Base-by-base conservation (phyloP, 2,797 vertebrate species). In the Spea hammondii region DNA sequence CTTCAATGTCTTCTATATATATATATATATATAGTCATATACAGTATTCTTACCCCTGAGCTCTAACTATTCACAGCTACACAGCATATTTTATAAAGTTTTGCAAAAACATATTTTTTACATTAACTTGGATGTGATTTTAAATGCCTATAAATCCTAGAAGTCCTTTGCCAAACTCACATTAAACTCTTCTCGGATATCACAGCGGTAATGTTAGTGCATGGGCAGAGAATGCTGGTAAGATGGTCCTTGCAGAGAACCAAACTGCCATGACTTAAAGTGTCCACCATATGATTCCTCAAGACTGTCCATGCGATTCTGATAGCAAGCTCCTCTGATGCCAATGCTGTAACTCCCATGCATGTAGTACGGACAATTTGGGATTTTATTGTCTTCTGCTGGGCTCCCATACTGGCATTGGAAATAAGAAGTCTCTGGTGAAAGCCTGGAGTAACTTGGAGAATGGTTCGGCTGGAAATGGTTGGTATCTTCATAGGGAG, bases 181-280 rank as follows among this genome's bases (percentile, higher is more conserved):
- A 8, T 68, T 0, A 2, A 53, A 53, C 0, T 7, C 80, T 13
- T 65, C 8, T 32, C 32, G 6, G 55, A 46, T 6, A 0, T 32
- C n/a, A 14, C 14, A 10, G 45, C 32, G 44, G 44, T 1, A 17
- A 0, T 0, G n/a, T 88, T 89, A 87, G 87, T 84, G 87, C 83
- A 88, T 84, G 46, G 90, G 84, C 71, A 92, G 88, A 76, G 89
- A 79, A 83, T 91, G 91, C 81, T 93, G 91, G 49, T 85, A 86
- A 4, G 86, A 89, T 0, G 89, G 75, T 70, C 93, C 90, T 87
- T 92, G 92, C 84, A 93, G 82, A 72, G 86, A 90, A 78, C 92
- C 87, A 85, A 92, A 88, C 70, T 93, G 95, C 95, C 95, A 96
- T 54, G 91, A 80, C 32, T 32, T 32, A 5, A 90, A 86, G 0